Percentiles rank a stretch among this genome's conserved stretches.
Evolutionary conservation across 2,888 invertebrate genomes (phyloP).

Genomic region (Lordiphosa fenestrarum): DNA sequence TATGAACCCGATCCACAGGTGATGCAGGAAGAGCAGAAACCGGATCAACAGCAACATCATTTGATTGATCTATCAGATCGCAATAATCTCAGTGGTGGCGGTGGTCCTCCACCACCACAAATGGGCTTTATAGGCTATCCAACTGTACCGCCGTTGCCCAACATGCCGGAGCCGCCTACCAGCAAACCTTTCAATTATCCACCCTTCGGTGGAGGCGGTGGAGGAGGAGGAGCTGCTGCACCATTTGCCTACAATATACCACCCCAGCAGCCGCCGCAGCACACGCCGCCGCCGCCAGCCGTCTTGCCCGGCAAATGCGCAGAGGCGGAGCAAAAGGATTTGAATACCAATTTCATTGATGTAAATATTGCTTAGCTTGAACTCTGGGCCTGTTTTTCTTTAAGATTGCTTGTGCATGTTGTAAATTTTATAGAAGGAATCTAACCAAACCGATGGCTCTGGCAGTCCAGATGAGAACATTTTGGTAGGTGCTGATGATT

Average conservation of each 20-base stretch:
- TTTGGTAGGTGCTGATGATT: constrained; percentile 83
- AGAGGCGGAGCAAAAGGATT: constrained; percentile 83
- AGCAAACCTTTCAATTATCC: constrained; percentile 86
- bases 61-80: constrained; percentile 85
- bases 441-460: constrained; percentile 84
- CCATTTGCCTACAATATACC: constrained; percentile 82
- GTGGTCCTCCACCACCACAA: constrained; percentile 83
- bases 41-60: constrained; percentile 82
- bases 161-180: constrained; percentile 81
- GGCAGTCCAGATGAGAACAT: constrained; percentile 87
- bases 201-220: constrained; percentile 79
- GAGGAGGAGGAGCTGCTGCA: constrained; percentile 65
- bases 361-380: constrained; percentile 65
- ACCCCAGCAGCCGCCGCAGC: constrained; percentile 53
- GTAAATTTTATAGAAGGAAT: constrained; percentile 82
- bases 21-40: constrained; percentile 86
- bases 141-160: constrained; percentile 85
- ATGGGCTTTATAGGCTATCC: constrained; percentile 92
- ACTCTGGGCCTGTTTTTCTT: constrained; percentile 39
- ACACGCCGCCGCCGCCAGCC: constrained; percentile 67
- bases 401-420: constrained; percentile 17
- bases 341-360: constrained; percentile 83
- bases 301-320: constrained; percentile 65
- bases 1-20: constrained; percentile 97
- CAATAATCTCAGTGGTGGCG: constrained; percentile 83